Percentiles rank a stretch among this genome's conserved stretches.
These are phyloP conservation scores for Gymnopithys bicolor DNA, from an alignment of 2,797 vertebrate genomes.

Conservation along the genomic window DNA sequence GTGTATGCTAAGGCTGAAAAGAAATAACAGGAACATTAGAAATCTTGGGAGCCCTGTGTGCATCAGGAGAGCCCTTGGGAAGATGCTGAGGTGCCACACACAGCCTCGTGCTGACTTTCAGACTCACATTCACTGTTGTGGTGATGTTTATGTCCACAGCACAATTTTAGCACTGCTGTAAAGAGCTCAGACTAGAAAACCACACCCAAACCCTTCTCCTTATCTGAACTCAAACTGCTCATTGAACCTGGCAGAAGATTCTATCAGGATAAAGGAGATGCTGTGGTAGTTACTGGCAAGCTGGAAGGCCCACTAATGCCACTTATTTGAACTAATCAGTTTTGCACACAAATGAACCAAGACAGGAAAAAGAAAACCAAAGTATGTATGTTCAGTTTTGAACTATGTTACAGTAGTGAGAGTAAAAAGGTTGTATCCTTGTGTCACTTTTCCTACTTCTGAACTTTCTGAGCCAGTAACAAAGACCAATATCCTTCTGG, in stretches of 20 bases:
- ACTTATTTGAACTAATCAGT: background rate
- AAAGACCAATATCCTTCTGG: background rate
- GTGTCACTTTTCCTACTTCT: background rate
- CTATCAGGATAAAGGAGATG: background rate
- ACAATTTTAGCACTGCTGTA: background rate
- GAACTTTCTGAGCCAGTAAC: conserved; percentile 10
- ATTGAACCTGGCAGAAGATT: background rate
- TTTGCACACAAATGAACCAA: background rate
- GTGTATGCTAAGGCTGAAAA: background rate
- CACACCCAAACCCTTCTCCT: background rate
- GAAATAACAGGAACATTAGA: background rate
- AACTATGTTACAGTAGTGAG: background rate
- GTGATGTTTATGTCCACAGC: background rate
- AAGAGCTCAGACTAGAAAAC: background rate
- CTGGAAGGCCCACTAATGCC: background rate
- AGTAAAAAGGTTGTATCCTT: background rate
- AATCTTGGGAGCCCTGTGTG: fast-evolving
- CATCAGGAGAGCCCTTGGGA: background rate
- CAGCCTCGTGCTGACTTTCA: background rate
- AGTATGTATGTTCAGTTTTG: background rate
- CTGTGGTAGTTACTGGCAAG: background rate
- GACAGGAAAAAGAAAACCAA: background rate
- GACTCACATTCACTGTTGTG: background rate
- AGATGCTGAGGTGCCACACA: background rate
- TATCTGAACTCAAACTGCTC: background rate